Base-by-base conservation (phyloP, 2,113 vertebrate species). In the Cyprinodon tularosa region DNA sequence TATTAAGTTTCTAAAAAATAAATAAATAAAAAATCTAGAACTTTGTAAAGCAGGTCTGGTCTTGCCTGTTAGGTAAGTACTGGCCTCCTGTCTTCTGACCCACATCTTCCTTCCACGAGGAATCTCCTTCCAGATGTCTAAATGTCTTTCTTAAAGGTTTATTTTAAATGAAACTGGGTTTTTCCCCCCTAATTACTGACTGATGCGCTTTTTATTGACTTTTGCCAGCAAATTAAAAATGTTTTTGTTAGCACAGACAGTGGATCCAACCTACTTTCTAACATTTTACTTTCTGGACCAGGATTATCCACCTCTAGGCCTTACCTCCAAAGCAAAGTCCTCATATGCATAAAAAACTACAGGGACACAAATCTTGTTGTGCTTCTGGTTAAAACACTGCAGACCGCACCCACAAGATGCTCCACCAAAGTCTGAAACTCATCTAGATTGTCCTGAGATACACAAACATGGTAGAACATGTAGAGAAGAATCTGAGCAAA, bases 31-130 rank as follows among this genome's bases (percentile, higher is more conserved):
- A 62, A 72, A 13, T 40, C 37, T 14, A 14, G 11, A 36, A 40
- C 5, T 12, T 39, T 22, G 13, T 4, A 37, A 45, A 66, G 66
- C 90, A 81, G 59, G 89, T 80, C 53, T 20, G 4, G 73, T 70
- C 91, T 80, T 83, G 90, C 40, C 63, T 67, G 39, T 44, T 42
- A 2, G 15, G 42, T 44, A 38, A 59, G 68, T 20, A 36, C 65
- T 39, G 72, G 66, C 40, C 15, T 72, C 70, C 68, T 70, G 72
- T 14, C 20, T 38, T 66, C n/a, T 62, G 48, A 81, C 48, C n/a
- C 22, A 14, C 38, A 4, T 63, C n/a, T 74, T 10, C 66, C 45
- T 72, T 65, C 38, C 62, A 74, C 14, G 22, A 71, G 63, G 71
- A 17, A 62, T 53, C 40, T 36, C n/a, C 29, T 42, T 57, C 39